These are phyloP conservation scores for Sclerodermus sp. DNA, from an alignment of 2,888 invertebrate species.

Conservation along the genomic window DNA sequence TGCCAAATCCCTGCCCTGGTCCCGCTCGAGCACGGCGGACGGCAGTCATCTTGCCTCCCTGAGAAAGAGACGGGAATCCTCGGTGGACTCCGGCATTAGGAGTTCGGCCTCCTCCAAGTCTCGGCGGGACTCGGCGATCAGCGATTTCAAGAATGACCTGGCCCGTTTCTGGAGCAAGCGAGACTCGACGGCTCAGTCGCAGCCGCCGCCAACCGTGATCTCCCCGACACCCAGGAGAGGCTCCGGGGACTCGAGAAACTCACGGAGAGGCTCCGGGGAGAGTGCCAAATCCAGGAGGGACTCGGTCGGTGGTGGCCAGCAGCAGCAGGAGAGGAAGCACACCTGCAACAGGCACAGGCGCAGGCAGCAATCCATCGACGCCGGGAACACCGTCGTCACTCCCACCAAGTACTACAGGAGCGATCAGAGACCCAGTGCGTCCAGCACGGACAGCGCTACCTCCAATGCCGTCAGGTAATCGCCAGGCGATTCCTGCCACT, in stretches of 20 bases:
- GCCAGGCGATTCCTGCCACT: not conserved
- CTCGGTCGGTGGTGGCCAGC: slow-evolving; percentile 57
- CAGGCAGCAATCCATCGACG: slow-evolving; percentile 50
- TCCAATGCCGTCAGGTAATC: slow-evolving; percentile 48
- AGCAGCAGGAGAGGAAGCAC: slow-evolving; percentile 47
- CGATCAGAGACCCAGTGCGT: slow-evolving; percentile 72
- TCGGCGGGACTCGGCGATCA: slow-evolving; percentile 71
- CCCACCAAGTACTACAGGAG: slow-evolving; percentile 62
- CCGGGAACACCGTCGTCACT: slow-evolving; percentile 30
- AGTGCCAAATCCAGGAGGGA: slow-evolving; percentile 73
- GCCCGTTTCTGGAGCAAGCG: slow-evolving; percentile 66
- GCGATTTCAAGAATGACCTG: slow-evolving; percentile 72
- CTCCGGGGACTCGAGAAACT: slow-evolving; percentile 65
- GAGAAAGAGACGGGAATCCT: slow-evolving; percentile 82
- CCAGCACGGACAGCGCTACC: slow-evolving; percentile 63
- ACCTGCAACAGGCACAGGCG: slow-evolving; percentile 52
- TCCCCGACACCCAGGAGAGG: slow-evolving; percentile 56
- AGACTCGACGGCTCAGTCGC: slow-evolving; percentile 39
- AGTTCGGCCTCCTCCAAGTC: slow-evolving; percentile 70
- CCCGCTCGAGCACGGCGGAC: slow-evolving; percentile 66
- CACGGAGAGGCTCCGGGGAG: slow-evolving; percentile 70
- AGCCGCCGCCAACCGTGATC: slow-evolving; percentile 48
- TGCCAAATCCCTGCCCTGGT: slow-evolving; percentile 83
- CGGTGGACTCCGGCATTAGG: slow-evolving; percentile 83
- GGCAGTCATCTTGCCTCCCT: slow-evolving; percentile 55